Percentiles rank a stretch among this genome's conserved stretches.
These are phyloP conservation scores for Calliopsis andreniformis DNA, from an alignment of 1,140 invertebrate species.

Conservation along the genomic window DNA sequence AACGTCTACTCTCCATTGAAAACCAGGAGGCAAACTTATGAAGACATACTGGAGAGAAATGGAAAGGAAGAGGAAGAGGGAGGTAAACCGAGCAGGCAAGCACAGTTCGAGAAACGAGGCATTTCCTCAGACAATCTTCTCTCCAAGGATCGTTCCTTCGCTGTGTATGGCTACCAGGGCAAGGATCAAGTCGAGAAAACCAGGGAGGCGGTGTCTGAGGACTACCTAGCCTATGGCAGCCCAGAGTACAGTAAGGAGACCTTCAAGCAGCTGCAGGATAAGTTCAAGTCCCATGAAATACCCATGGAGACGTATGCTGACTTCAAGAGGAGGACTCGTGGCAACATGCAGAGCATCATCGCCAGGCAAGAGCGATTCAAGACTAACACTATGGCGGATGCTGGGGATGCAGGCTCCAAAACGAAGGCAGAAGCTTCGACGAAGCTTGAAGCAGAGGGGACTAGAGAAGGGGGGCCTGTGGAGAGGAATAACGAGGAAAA, in stretches of 20 bases:
- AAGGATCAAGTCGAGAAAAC: conserved; percentile 20
- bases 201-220: conserved; percentile 46
- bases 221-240: conserved; percentile 17
- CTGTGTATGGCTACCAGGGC: neutral
- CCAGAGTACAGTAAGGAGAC: conserved; percentile 63
- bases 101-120: conserved; percentile 69
- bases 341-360: conserved; percentile 32
- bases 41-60: conserved; percentile 72
- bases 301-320: conserved; percentile 76
- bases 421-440: too few species aligned
- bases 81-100: neutral
- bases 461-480: too few species aligned
- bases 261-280: conserved; percentile 74
- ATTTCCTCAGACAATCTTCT: conserved; percentile 76
- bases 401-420: too few species aligned
- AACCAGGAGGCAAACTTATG: conserved; percentile 69
- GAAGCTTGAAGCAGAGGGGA: conserved; percentile 1
- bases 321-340: conserved; percentile 73
- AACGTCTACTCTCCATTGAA: conserved; percentile 66
- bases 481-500: neutral
- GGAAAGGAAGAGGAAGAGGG: conserved; percentile 51
- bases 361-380: conserved; percentile 39
- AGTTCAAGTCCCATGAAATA: conserved; percentile 74
- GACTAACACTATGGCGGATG: neutral
- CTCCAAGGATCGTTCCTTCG: conserved; percentile 44